Evolutionary conservation across 2,888 invertebrate genomes (phyloP), one percentile per base, ranked within the genome.

Genomic region (Myopa testacea): DNA sequence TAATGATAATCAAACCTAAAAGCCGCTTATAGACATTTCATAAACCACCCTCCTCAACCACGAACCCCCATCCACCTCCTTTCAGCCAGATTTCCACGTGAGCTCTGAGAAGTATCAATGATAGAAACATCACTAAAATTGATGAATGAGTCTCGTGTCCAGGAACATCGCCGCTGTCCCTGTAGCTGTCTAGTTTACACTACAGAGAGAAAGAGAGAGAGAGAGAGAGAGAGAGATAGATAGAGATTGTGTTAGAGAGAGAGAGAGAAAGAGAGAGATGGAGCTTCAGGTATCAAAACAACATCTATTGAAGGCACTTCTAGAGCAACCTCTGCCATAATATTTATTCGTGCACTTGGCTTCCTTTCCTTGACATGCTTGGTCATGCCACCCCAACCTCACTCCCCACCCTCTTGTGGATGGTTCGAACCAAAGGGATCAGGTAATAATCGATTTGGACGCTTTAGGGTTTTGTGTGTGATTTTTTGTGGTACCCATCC

Each of bases 101-200:
- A 6, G 45, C 45, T 8, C 45, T 45, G 7, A n/a, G 55, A 55
- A 16, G 52, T 40, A 69, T 40, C 52, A 67, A 71, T 79, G 80
- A 80, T 80, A 75, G 77, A 80, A 78, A 80, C 78, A 79, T 80
- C 81, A 80, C 70, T 80, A 76, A 80, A 79, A 77, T 78, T 80
- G 81, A 81, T 81, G 81, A 80, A 81, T 81, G 79, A 76, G 78
- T 76, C 78, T n/a, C 34, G 65, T 14, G 38, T 38, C 34, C 10
- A 38, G 65, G 16, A 65, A 65, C 4, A 37, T 37, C 38, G 26
- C 10, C 16, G 8, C 34, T 10, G 65, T 14, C 65, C 26, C 26
- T 26, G 26, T 26, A 26, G 45, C 45, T 45, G 45, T 45, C 10
- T n/a, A 55, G 5, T 65, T 65, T 65, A 1, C 65, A 65, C 16